These are phyloP conservation scores for Drosophila malerkotliana DNA, from an alignment of 1,140 invertebrate species.

Conservation along the genomic window DNA sequence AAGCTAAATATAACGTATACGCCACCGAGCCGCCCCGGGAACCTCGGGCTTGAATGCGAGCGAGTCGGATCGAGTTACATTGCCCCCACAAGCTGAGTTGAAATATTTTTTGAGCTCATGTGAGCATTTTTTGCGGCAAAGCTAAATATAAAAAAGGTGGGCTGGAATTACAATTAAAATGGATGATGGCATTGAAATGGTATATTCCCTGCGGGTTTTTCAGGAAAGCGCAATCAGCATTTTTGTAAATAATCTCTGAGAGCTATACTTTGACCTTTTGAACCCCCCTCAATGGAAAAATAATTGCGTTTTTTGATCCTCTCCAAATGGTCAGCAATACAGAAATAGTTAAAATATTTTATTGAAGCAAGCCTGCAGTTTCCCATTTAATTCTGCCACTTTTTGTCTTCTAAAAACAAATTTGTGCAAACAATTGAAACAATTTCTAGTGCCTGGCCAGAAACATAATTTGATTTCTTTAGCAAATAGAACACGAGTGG, in stretches of 20 bases:
- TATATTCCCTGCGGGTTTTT: neutral
- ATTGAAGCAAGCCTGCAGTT: slow-evolving; percentile 6
- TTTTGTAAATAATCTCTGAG: too few relatives aligned
- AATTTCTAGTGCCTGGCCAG: slow-evolving; percentile 27
- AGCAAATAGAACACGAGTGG: slow-evolving; percentile 21
- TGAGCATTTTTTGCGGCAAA: too few relatives aligned
- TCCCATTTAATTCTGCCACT: neutral
- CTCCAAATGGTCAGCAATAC: neutral
- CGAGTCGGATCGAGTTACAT: neutral
- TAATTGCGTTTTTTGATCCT: too few relatives aligned
- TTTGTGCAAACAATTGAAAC: slow-evolving; percentile 32
- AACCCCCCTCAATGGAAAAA: too few relatives aligned
- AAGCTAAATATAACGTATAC: neutral
- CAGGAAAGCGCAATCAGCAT: too few relatives aligned
- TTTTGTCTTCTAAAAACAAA: slow-evolving; percentile 24
- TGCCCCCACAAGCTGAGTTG: neutral
- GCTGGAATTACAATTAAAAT: neutral
- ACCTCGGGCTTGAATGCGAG: neutral
- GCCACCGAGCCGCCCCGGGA: neutral
- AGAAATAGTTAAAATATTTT: slow-evolving; percentile 8
- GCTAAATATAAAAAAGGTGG: too few relatives aligned
- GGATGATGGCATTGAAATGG: neutral
- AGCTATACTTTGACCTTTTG: too few relatives aligned
- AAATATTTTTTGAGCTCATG: neutral
- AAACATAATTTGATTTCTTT: slow-evolving; percentile 50